These are phyloP conservation scores for Poeciliopsis turrubarensis DNA, from an alignment of 2,113 vertebrate species.

Conservation along the genomic window DNA sequence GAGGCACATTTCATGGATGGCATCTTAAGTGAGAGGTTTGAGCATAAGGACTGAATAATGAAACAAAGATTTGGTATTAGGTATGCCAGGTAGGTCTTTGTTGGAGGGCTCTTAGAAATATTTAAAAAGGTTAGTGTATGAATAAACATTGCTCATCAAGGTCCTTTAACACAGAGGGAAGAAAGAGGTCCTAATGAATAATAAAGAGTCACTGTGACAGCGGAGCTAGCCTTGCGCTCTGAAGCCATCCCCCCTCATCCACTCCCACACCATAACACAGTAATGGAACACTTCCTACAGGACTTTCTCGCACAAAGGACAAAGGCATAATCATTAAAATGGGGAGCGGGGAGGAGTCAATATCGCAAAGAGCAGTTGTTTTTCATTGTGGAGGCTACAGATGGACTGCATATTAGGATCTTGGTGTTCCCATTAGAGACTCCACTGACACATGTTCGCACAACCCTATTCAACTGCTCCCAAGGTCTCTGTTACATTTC, in stretches of 20 bases:
- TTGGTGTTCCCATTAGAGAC: slow-evolving; percentile 67
- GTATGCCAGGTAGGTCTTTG: slow-evolving; percentile 93
- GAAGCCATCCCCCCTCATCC: neutral
- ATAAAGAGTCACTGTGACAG: slow-evolving; percentile 90
- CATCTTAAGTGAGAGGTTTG: slow-evolving; percentile 89
- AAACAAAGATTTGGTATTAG: slow-evolving; percentile 93
- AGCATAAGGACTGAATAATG: slow-evolving; percentile 93
- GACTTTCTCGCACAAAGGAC: slow-evolving; percentile 80
- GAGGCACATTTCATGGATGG: slow-evolving; percentile 87
- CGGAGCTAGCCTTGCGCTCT: slow-evolving; percentile 72
- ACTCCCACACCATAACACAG: slow-evolving; percentile 41
- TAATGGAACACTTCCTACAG: slow-evolving; percentile 83
- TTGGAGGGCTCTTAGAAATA: slow-evolving; percentile 96
- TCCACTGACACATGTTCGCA: slow-evolving; percentile 70
- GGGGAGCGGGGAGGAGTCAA: slow-evolving; percentile 80
- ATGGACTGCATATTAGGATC: slow-evolving; percentile 69
- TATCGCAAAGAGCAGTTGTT: slow-evolving; percentile 83
- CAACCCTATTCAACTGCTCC: slow-evolving; percentile 63
- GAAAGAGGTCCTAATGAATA: slow-evolving; percentile 94
- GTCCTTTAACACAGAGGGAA: slow-evolving; percentile 89
- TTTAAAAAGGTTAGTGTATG: slow-evolving; percentile 99
- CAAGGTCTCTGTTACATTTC: slow-evolving; percentile 74
- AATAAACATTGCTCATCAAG: slow-evolving; percentile 99
- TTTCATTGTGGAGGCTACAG: slow-evolving; percentile 61
- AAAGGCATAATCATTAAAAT: slow-evolving; percentile 92